A percentile compares a stretch with the other conserved stretches of the same genome.
Conservation (phyloP, 2,888 invertebrate genomes). For the Mycalesis mineus region DNA sequence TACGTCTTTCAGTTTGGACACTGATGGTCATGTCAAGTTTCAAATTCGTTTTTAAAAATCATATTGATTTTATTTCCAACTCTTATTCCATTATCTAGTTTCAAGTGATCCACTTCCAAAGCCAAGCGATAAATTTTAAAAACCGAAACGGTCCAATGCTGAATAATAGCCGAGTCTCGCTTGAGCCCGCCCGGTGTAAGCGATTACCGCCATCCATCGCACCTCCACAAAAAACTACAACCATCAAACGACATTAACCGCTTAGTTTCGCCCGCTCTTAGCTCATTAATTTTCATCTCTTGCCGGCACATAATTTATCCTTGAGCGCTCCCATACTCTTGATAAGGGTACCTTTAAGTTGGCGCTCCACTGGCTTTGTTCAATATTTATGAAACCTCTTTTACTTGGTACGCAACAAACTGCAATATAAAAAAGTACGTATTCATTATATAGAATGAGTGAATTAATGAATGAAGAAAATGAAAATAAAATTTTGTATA, state of each 20-base stretch:
- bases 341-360: conserved; percentile 62
- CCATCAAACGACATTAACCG: conserved; percentile 28
- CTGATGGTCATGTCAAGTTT: too few relatives aligned
- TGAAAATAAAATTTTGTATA: too few relatives aligned
- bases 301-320: conserved; percentile 71
- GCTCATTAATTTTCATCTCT: conserved; percentile 78
- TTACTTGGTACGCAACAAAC: too few relatives aligned
- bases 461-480: too few relatives aligned
- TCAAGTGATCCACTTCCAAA: neutral
- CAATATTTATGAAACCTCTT: too few relatives aligned
- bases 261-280: conserved; percentile 55
- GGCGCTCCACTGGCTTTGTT: neutral
- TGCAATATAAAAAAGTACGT: too few relatives aligned
- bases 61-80: too few relatives aligned
- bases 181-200: conserved; percentile 12
- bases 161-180: conserved; percentile 16
- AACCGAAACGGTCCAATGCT: conserved; percentile 17
- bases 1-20: too few relatives aligned
- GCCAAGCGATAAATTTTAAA: conserved; percentile 3
- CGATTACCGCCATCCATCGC: conserved; percentile 17
- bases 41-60: too few relatives aligned
- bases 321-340: conserved; percentile 71
- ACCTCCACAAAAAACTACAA: conserved; percentile 30
- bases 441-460: too few relatives aligned
- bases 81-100: neutral